Evolutionary conservation across 1,140 invertebrate species (phyloP).

Genomic region (Planococcus citri): DNA sequence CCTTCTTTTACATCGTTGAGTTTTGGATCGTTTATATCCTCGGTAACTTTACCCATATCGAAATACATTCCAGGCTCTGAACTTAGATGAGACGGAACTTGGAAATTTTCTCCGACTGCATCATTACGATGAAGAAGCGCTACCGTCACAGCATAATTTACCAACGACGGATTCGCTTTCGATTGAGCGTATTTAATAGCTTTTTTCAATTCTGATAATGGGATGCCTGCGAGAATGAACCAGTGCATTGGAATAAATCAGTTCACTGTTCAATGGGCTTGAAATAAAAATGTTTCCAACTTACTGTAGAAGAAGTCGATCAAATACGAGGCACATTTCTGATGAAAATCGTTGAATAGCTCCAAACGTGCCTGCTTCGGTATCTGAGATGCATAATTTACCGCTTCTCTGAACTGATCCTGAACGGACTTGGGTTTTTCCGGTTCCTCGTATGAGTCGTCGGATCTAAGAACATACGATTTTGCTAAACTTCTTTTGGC

Average conservation of each 20-base stretch:
- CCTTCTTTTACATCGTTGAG: neutral
- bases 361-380: neutral
- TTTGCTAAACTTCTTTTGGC: no score
- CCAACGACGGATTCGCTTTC: neutral
- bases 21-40: neutral
- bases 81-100: neutral
- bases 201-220: neutral
- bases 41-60: neutral
- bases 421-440: no score
- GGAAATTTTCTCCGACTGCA: neutral
- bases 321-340: neutral
- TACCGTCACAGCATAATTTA: neutral
- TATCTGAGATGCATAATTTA: neutral
- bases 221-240: neutral
- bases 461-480: no score
- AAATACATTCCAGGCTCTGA: neutral
- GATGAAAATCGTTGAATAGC: neutral
- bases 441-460: no score
- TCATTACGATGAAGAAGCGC: neutral
- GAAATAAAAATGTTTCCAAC: no score
- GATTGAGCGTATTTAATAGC: neutral
- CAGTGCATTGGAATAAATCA: neutral
- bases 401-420: neutral
- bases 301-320: neutral
- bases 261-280: no score